Conservation (phyloP, 2,113 vertebrate genomes). For the Bambusicola thoracicus region DNA sequence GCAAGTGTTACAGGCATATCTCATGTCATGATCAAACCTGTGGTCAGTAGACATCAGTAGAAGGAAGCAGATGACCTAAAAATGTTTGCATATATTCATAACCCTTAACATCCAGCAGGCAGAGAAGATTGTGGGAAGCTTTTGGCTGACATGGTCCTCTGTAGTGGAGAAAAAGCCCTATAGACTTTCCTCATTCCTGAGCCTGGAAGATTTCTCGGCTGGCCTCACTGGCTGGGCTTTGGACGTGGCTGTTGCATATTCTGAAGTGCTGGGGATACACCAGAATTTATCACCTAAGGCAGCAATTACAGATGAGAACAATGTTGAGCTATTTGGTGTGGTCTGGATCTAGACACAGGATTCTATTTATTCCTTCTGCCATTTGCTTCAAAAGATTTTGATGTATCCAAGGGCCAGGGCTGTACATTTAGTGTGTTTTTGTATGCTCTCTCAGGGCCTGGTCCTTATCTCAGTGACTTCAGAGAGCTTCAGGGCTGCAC, state of each 20-base stretch:
- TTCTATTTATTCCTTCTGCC: neutral
- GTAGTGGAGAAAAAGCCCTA: neutral
- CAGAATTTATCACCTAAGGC: neutral
- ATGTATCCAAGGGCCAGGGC: constrained; percentile 21
- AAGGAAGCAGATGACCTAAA: neutral
- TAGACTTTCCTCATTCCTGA: neutral
- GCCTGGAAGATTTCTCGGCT: neutral
- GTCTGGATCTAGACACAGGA: neutral
- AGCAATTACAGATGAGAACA: neutral
- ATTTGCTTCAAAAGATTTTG: constrained; percentile 48
- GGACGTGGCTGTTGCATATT: neutral
- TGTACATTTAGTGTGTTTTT: neutral
- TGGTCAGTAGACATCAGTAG: neutral
- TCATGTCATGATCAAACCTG: neutral
- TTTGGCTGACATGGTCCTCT: neutral
- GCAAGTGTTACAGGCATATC: neutral
- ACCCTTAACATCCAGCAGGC: neutral
- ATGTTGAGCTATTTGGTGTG: neutral
- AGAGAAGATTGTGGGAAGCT: neutral
- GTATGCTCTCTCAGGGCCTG: constrained; percentile 44
- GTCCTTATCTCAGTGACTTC: constrained; percentile 59
- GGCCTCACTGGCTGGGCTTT: neutral
- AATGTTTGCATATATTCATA: neutral
- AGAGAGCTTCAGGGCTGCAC: neutral
- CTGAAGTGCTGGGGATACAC: neutral